phyloP scores from a whole-genome alignment of 2,113 vertebrate species.

The Hiodon tergisus region DNA sequence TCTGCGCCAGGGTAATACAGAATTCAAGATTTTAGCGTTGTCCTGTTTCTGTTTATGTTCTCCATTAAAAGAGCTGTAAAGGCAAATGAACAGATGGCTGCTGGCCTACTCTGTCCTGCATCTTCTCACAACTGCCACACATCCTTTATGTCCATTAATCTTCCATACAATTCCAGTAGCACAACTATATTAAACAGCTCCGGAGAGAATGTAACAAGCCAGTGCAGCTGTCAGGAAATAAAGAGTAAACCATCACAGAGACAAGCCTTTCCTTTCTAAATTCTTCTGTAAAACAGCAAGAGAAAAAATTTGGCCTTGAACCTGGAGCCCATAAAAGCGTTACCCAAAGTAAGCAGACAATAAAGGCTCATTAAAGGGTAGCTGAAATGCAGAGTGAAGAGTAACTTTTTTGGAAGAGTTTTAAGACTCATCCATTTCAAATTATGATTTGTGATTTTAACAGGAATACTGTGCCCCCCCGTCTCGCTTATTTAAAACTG shows the following conservation, averaged over 20 bases:
- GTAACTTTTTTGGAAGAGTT: constrained; percentile 48
- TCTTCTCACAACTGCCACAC: constrained; percentile 88
- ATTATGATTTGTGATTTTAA: constrained; percentile 54
- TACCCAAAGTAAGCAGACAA: constrained; percentile 51
- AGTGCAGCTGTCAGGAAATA: constrained; percentile 82
- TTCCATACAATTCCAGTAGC: constrained; percentile 90
- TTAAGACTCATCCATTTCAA: constrained; percentile 65
- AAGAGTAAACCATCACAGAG: constrained; percentile 74
- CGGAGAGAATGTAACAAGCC: constrained; percentile 69
- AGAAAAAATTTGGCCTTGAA: constrained; percentile 73
- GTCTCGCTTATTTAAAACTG: constrained; percentile 44
- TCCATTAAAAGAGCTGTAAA: constrained; percentile 88
- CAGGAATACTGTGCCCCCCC: constrained; percentile 55
- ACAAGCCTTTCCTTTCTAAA: constrained; percentile 75
- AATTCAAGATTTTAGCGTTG: constrained; percentile 70
- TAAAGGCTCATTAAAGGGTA: constrained; percentile 67
- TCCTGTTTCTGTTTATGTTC: constrained; percentile 80
- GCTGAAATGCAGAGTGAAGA: constrained; percentile 45
- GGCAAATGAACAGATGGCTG: constrained; percentile 92
- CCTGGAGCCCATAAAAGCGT: constrained; percentile 54
- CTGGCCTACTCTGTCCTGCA: constrained; percentile 80
- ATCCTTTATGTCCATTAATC: constrained; percentile 96
- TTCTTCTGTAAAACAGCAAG: constrained; percentile 73
- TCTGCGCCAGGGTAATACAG: constrained; percentile 19
- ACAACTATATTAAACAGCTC: constrained; percentile 90